Evolutionary conservation across 2,113 vertebrate species (phyloP).

Genomic region (Lophochroa leadbeateri): DNA sequence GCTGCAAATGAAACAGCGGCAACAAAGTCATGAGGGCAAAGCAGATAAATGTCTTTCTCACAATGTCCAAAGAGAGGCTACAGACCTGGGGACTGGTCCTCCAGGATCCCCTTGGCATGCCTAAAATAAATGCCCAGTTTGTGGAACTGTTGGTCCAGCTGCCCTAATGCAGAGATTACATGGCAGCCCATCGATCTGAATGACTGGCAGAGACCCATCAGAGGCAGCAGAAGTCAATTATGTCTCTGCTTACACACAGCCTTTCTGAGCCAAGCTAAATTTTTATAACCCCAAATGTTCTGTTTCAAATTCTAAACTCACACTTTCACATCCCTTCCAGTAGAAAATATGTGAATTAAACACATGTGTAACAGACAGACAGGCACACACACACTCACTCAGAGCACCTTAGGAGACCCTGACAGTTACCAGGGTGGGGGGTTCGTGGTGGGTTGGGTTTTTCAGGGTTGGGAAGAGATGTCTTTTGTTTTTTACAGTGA

Average conservation of each 20-base stretch:
- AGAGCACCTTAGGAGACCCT: constrained; percentile 46
- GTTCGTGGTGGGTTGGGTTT: not conserved
- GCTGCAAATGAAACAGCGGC: not conserved
- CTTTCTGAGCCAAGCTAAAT: constrained; percentile 80
- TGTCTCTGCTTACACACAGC: constrained; percentile 70
- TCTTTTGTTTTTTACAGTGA: not conserved
- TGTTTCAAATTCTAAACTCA: constrained; percentile 67
- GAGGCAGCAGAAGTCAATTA: constrained; percentile 86
- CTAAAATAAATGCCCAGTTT: constrained; percentile 26
- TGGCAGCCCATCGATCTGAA: constrained; percentile 71
- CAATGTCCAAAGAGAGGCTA: not conserved
- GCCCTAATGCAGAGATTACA: constrained; percentile 8
- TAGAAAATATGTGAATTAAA: constrained; percentile 73
- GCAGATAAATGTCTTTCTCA: constrained; percentile 12
- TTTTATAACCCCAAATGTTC: constrained; percentile 70
- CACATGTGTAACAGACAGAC: constrained; percentile 59
- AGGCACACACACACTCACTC: not conserved
- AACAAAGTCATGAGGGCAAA: not conserved
- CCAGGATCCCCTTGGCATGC: not conserved
- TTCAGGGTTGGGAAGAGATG: not conserved
- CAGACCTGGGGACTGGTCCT: not conserved
- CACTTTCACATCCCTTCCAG: constrained; percentile 61
- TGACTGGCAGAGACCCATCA: constrained; percentile 79
- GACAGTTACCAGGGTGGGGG: not conserved
- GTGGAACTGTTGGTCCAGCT: not conserved